Base-by-base conservation (phyloP, 2,888 invertebrate species). In the Heliconius aoede region DNA sequence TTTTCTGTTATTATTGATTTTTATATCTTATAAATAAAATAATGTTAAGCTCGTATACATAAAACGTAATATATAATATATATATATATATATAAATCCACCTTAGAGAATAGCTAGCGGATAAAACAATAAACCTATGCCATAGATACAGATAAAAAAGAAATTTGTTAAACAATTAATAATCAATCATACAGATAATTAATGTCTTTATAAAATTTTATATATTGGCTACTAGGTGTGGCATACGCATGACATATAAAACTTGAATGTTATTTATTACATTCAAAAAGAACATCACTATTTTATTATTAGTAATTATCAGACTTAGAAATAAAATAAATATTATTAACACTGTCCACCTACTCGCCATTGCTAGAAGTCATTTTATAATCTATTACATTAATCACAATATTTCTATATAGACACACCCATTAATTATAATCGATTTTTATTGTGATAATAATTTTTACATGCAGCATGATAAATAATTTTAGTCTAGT, bases 361-460 rank as follows among this genome's bases (percentile, higher is more conserved):
- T 64, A 64, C n/a, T 13, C 13, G 32, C 24, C 11, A 64, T 21
- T 62, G 64, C 32, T 64, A 32, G 32, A 65, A 65, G 13, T 36
- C 13, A 24, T 36, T 24, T 24, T 60, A 60, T 60, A 60, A 60
- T n/a, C 58, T 24, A 15, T 24, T 26, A 24, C 26, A 60, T 60
- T 26, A 60, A 24, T 60, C 58, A 60, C 24, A 24, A 26, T 24
- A 5, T 65, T n/a, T 65, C 32, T 24, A 0, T 61, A 30, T 65
- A n/a, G n/a, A n/a, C n/a, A 55, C 11, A 11, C 11, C n/a, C 13
- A 36, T 65, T 65, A 11, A 36, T 36, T 65, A 36, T 65, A 7
- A 65, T 55, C 55, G 55, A 55, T 24, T 65, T 15, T n/a, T n/a
- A 15, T 36, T 60, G 26, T 60, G 0, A 24, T 11, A 87, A 86